phyloP scores from a whole-genome alignment of 2,797 vertebrate species.

The Myotis myotis region DNA sequence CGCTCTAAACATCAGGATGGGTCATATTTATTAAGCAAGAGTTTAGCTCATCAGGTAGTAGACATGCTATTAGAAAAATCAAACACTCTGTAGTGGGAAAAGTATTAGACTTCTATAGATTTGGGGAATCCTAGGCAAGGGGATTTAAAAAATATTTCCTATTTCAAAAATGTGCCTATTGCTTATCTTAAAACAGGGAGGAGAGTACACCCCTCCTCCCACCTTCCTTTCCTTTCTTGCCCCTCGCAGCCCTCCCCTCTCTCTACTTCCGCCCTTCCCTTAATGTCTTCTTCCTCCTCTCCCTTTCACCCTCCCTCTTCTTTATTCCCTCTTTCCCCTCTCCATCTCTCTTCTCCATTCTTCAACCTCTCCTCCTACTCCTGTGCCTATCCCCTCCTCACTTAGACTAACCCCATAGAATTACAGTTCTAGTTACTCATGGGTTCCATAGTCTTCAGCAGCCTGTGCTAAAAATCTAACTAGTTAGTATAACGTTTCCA shows the following conservation, averaged over 20 bases:
- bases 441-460: neutral
- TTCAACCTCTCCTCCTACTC: neutral
- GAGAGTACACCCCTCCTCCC: fast-evolving
- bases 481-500: neutral
- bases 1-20: neutral
- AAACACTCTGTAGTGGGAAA: neutral
- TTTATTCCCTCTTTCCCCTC: neutral
- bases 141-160: neutral
- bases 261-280: neutral
- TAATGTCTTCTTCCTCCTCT: neutral
- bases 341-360: too few species aligned
- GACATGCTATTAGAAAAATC: neutral
- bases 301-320: neutral
- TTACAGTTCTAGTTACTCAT: neutral
- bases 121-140: neutral
- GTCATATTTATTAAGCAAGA: neutral
- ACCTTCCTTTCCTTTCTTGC: neutral
- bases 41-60: neutral
- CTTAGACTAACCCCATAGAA: neutral
- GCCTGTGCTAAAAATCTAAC: neutral
- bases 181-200: neutral
- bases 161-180: neutral
- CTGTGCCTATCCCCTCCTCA: neutral
- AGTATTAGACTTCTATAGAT: neutral
- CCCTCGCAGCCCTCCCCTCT: neutral